These are phyloP conservation scores for Rhinoderma darwinii DNA, from an alignment of 2,113 vertebrate species.

Conservation along the genomic window DNA sequence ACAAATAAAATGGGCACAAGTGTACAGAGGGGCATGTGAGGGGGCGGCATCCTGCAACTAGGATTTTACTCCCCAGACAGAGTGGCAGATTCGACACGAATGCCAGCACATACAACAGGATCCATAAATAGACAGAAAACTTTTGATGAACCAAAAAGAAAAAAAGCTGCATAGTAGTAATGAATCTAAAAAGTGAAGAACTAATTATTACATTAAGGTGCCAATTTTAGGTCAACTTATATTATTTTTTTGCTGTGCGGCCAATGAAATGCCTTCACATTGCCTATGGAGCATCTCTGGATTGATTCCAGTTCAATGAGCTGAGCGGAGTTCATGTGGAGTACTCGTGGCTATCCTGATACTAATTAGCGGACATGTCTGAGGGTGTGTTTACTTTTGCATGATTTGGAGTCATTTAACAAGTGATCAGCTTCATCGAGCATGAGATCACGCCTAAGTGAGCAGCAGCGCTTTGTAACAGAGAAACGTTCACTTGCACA, in stretches of 20 bases:
- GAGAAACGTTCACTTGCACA: background rate
- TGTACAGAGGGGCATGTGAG: background rate
- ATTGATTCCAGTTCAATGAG: conserved; percentile 4
- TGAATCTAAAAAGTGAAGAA: background rate
- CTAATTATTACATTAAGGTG: background rate
- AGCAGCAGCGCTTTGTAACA: background rate
- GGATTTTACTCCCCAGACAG: background rate
- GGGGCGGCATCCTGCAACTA: background rate
- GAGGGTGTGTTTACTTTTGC: conserved; percentile 40
- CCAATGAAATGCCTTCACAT: background rate
- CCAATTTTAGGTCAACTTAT: background rate
- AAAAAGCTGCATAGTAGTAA: background rate
- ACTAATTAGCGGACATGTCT: background rate
- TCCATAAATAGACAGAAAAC: background rate
- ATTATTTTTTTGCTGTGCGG: background rate
- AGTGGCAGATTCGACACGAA: background rate
- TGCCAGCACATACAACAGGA: background rate
- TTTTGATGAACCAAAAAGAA: background rate
- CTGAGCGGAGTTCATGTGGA: background rate
- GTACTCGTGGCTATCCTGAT: background rate
- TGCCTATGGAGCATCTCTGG: background rate
- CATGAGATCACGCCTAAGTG: background rate
- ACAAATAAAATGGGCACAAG: background rate
- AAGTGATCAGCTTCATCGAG: conserved; percentile 27
- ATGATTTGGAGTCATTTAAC: conserved; percentile 23